These are phyloP conservation scores for Actinemys pallida DNA, from an alignment of 2,113 vertebrate genomes.

Conservation along the genomic window DNA sequence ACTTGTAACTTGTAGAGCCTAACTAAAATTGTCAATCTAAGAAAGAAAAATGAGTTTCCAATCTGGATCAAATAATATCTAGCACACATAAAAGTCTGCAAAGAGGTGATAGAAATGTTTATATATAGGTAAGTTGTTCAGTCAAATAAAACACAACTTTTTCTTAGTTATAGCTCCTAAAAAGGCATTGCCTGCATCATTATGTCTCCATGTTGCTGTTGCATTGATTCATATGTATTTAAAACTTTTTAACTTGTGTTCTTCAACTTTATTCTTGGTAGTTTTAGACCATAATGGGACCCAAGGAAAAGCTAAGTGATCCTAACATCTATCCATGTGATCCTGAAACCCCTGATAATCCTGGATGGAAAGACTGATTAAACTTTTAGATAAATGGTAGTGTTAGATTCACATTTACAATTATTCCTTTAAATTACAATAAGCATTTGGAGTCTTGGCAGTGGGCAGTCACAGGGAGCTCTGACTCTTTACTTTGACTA, in stretches of 20 bases:
- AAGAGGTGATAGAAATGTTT: rapidly evolving
- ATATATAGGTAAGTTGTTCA: not conserved
- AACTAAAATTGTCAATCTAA: not conserved
- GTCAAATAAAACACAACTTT: not conserved
- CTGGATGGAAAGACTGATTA: not conserved
- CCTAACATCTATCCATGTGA: constrained; percentile 33
- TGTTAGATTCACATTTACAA: constrained; percentile 17
- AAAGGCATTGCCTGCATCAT: not conserved
- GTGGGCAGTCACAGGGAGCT: not conserved
- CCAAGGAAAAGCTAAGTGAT: constrained; percentile 47
- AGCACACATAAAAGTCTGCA: not conserved
- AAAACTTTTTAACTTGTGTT: constrained; percentile 54
- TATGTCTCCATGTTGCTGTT: not conserved
- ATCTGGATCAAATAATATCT: not conserved
- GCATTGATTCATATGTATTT: constrained; percentile 29
- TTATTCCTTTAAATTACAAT: not conserved
- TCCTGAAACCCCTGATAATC: not conserved
- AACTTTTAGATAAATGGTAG: not conserved
- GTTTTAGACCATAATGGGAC: not conserved
- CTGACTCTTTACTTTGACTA: constrained; percentile 51
- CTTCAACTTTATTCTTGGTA: not conserved
- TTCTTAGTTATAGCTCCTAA: not conserved
- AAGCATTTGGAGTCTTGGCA: constrained; percentile 37
- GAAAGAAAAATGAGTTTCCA: not conserved
- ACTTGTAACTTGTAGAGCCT: not conserved